Evolutionary conservation across 2,888 invertebrate genomes (phyloP).

Genomic region (Mythimna lalbum): DNA sequence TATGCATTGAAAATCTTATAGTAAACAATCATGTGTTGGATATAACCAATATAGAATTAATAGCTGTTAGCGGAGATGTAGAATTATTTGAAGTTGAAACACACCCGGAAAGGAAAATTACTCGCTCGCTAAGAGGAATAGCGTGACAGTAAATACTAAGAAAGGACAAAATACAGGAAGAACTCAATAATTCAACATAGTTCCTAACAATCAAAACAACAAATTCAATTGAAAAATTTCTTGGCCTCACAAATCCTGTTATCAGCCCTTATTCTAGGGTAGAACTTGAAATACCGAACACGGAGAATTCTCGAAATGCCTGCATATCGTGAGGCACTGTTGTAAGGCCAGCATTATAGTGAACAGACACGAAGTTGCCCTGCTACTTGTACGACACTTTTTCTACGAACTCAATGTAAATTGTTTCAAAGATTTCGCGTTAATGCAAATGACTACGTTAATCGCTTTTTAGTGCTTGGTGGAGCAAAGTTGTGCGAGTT

Average conservation of each 20-base stretch:
- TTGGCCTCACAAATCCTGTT: constrained; percentile 52
- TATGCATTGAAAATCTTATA: constrained; percentile 7
- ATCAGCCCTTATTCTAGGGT: constrained; percentile 58
- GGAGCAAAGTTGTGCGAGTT: constrained; percentile 61
- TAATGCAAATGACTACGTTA: constrained; percentile 67
- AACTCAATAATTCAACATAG: constrained; percentile 26
- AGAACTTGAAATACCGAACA: constrained; percentile 62
- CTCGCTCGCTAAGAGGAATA: constrained; percentile 30
- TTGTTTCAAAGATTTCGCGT: constrained; percentile 71
- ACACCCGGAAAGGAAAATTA: constrained; percentile 38
- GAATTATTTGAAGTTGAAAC: constrained; percentile 41
- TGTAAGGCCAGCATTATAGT: constrained; percentile 82
- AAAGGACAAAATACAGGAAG: constrained; percentile 47
- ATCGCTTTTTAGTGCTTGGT: constrained; percentile 63
- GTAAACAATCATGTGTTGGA: constrained; percentile 2
- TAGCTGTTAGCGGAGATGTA: constrained; percentile 16
- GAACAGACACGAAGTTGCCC: constrained; percentile 82
- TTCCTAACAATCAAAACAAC: constrained; percentile 64
- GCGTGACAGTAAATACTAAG: constrained; percentile 44
- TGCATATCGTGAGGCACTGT: constrained; percentile 81
- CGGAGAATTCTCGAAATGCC: constrained; percentile 76
- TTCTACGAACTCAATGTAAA: constrained; percentile 80
- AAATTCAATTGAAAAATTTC: constrained; percentile 64
- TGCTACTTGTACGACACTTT: constrained; percentile 68
- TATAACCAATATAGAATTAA: constrained; percentile 26